Conservation (phyloP, 2,113 vertebrate genomes). For the Tachuris rubrigastra region DNA sequence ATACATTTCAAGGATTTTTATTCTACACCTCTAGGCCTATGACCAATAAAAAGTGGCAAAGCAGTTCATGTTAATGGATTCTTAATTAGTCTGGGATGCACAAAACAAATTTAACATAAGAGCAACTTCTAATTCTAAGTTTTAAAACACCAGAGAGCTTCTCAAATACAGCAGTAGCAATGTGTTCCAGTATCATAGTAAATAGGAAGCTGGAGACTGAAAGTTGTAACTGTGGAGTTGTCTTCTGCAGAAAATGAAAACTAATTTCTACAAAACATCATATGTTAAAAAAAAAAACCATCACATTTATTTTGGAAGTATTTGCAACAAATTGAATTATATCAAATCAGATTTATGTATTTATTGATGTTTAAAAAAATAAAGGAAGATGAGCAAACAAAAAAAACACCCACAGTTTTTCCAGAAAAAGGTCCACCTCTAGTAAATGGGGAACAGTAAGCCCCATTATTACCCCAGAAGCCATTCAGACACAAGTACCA, state of each 20-base stretch:
- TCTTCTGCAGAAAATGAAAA: not conserved
- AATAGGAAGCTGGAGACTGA: not conserved
- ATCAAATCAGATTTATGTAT: not conserved
- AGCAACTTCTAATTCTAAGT: not conserved
- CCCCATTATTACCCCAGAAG: not conserved
- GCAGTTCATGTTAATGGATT: not conserved
- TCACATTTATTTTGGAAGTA: not conserved
- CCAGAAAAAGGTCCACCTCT: not conserved
- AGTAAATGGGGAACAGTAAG: not conserved
- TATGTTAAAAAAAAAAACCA: not conserved
- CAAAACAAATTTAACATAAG: conserved; percentile 13
- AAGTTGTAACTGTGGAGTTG: not conserved
- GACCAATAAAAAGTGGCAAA: conserved; percentile 31
- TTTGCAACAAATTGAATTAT: not conserved
- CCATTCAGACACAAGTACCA: not conserved
- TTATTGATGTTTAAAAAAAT: not conserved
- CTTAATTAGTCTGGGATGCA: conserved; percentile 37
- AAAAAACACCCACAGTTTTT: not conserved
- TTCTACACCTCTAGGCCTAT: not conserved
- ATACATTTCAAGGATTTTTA: conserved; percentile 5
- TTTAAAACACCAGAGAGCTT: conserved; percentile 17
- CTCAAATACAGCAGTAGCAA: not conserved
- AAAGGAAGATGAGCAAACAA: not conserved
- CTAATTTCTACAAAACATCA: not conserved
- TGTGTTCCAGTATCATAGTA: not conserved